Base-by-base conservation (phyloP, 2,888 invertebrate genomes). In the Lacanobia oleracea region DNA sequence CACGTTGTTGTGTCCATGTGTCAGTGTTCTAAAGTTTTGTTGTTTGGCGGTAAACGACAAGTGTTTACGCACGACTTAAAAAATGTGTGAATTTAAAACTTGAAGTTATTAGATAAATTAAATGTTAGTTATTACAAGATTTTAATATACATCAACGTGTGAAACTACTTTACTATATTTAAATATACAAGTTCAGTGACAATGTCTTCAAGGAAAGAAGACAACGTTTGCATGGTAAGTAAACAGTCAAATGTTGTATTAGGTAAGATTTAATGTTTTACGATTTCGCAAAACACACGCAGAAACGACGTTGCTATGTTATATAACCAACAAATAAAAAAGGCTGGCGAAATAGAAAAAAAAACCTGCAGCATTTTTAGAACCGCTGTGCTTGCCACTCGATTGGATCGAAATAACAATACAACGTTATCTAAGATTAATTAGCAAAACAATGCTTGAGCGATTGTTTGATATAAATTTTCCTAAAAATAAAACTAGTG, bases 161-260 rank as follows among this genome's bases (percentile, higher is more conserved):
- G 40, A 51, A 40, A 51, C 16, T 27, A 45, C 7, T 57, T n/a
- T 21, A 5, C n/a, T 51, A 12, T 33, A 33, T 6, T 14, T 14
- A 43, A 37, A 14, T 48, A 18, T n/a, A n/a, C n/a, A 53, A 61
- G 6, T 60, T 54, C 14, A 61, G 21, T 54, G 53, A 73, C 0
- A n/a, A 81, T 77, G 77, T 77, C 56, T 62, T 60, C 9, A 21
- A 45, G 5, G 43, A 54, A 23, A 61, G 66, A 77, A 53, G 65
- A 82, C 75, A 27, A 37, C 40, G 37, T 60, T 43, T n/a, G 33
- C 21, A 63, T 40, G 65, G 78, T 78, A 67, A 67, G 27, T 33
- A 67, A 63, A 76, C 27, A 67, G 6, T 21, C 10, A 50, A n/a
- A 50, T 21, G 50, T 50, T 50, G 43, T 53, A 48, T 57, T 45